These are phyloP conservation scores for Trematomus loennbergii DNA, from an alignment of 2,113 vertebrate species.

Conservation along the genomic window DNA sequence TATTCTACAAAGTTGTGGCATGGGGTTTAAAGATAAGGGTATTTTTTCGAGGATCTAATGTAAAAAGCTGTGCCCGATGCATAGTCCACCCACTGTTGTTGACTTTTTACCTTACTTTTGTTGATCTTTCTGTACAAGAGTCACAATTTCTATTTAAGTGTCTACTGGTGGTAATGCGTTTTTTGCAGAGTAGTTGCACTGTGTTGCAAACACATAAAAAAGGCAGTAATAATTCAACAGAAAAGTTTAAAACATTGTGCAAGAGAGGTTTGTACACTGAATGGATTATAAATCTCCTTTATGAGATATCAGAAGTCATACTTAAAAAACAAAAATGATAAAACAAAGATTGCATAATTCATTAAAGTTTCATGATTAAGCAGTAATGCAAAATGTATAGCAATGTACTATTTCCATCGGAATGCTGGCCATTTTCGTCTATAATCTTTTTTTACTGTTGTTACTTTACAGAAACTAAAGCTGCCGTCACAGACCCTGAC, in stretches of 20 bases:
- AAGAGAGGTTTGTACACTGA: too few species aligned
- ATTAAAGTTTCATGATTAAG: too few species aligned
- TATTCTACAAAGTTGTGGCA: background rate
- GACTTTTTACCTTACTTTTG: background rate
- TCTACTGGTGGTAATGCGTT: background rate
- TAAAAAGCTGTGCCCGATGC: background rate
- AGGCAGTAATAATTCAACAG: too few species aligned
- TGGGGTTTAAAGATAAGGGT: background rate
- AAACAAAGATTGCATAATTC: too few species aligned
- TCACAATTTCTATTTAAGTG: background rate
- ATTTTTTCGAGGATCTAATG: background rate
- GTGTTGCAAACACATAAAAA: background rate
- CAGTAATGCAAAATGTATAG: too few species aligned
- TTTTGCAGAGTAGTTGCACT: background rate
- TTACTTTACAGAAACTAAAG: conserved; percentile 68
- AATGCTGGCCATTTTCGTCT: too few species aligned
- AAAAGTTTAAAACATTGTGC: too few species aligned
- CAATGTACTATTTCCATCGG: too few species aligned
- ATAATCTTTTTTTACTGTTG: background rate
- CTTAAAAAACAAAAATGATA: too few species aligned
- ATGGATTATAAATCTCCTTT: too few species aligned
- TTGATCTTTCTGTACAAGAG: background rate
- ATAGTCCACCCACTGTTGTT: too few species aligned
- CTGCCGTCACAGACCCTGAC: conserved; percentile 65
- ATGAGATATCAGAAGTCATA: too few species aligned